Conservation (phyloP, 1,140 invertebrate genomes). For the Probaryconus sp. region DNA sequence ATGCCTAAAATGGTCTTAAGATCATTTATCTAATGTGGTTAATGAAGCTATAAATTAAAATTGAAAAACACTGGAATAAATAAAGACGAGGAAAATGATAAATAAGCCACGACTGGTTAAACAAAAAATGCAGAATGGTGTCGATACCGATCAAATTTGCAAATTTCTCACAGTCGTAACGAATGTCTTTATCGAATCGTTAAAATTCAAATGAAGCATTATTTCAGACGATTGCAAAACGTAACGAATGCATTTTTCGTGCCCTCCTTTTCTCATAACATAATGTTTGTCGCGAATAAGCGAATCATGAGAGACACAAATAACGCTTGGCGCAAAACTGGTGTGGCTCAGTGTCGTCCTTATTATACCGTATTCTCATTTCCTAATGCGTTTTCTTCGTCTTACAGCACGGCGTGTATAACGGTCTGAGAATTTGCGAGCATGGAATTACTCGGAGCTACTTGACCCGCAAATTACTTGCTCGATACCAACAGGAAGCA, state of each 20-base stretch:
- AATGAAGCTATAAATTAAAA: too few relatives aligned
- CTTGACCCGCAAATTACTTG: slow-evolving; percentile 55
- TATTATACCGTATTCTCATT: slow-evolving; percentile 41
- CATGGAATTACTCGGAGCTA: slow-evolving; percentile 48
- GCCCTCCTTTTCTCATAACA: slow-evolving; percentile 22
- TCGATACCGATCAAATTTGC: slow-evolving; percentile 3
- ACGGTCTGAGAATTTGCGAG: slow-evolving; percentile 56
- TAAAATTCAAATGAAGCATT: slow-evolving; percentile 32
- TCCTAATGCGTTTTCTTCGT: slow-evolving; percentile 59
- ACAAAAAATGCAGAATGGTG: slow-evolving; percentile 2
- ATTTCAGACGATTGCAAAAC: slow-evolving; percentile 18
- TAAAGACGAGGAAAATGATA: too few relatives aligned
- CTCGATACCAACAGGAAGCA: slow-evolving; percentile 50
- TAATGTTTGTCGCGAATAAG: slow-evolving; percentile 10
- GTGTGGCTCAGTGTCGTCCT: slow-evolving; percentile 42
- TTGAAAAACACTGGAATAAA: too few relatives aligned
- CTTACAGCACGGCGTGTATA: slow-evolving; percentile 49
- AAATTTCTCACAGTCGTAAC: not conserved
- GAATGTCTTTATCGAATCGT: slow-evolving; percentile 20
- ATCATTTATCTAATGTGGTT: too few relatives aligned
- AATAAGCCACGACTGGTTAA: not conserved
- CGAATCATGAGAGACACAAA: slow-evolving; percentile 33
- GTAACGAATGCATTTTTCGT: slow-evolving; percentile 27
- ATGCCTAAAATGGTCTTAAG: too few relatives aligned
- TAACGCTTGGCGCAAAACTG: slow-evolving; percentile 24